phyloP scores from a whole-genome alignment of 2,113 vertebrate genomes.

The Elgaria multicarinata region DNA sequence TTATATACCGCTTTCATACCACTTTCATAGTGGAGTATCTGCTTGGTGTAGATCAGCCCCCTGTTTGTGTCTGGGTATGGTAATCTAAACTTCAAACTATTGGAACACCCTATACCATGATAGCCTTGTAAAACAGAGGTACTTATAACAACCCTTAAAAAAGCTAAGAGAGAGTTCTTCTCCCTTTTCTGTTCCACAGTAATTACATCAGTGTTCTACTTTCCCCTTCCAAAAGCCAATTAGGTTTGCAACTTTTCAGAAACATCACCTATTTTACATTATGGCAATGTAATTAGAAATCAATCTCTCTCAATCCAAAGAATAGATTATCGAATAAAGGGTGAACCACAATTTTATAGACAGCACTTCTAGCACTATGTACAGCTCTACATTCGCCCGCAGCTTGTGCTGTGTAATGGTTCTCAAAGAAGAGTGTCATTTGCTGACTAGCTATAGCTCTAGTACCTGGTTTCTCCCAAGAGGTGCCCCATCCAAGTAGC shows the following conservation, averaged over 20 bases:
- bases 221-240: neutral
- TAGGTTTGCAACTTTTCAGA: neutral
- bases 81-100: neutral
- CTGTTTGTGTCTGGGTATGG: neutral
- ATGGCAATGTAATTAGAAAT: neutral
- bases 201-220: neutral
- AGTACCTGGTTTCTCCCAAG: slow-evolving; percentile 33
- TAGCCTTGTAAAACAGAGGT: neutral
- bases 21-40: too few relatives aligned
- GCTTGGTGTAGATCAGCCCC: too few relatives aligned
- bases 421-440: slow-evolving; percentile 12
- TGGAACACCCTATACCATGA: neutral
- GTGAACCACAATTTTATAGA: neutral
- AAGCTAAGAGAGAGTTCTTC: neutral
- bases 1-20: too few relatives aligned
- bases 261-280: neutral
- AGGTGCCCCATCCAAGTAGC: slow-evolving; percentile 46
- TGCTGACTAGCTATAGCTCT: slow-evolving; percentile 24
- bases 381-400: neutral
- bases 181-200: neutral
- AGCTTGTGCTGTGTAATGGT: neutral
- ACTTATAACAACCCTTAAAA: neutral
- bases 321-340: neutral
- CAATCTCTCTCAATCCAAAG: neutral
- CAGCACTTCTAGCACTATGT: neutral